Evolutionary conservation across 2,888 invertebrate species (phyloP), one percentile per base, ranked within the genome.

Genomic region (Ellobium chinense): DNA sequence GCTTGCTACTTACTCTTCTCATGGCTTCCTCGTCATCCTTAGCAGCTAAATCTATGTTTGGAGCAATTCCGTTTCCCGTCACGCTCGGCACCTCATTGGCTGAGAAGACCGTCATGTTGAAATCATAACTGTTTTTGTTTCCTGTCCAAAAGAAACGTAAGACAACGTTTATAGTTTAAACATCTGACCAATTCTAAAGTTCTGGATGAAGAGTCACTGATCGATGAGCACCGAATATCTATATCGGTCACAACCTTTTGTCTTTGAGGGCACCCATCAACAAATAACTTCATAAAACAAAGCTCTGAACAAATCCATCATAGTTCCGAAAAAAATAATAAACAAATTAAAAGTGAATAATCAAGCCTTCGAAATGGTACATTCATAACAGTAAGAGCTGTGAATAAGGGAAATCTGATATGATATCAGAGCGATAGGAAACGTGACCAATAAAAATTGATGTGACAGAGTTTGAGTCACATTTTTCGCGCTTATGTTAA

Each of bases 111-210:
- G 76, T 24, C 76, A 66, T 76, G 56, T 31, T 54, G n/a, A 76
- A 21, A 24, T 76, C 76, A 34, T 66, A 76, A 63, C 66, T 56
- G 12, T 63, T 24, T 27, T 76, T 66, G 36, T 56, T 76, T 56
- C 31, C 66, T 76, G 24, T 24, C 14, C 4, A 24, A 60, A 4
- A 36, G 29, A 36, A n/a, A 37, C 1, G 37, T 9, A 58, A 14
- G n/a, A n/a, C n/a, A n/a, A n/a, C n/a, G n/a, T n/a, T n/a, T n/a
- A n/a, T n/a, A n/a, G n/a, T n/a, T 46, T 46, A 46, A 68, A 2
- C 24, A 68, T 4, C n/a, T 2, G 18, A 21, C 36, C 4, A 5
- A 21, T 9, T 18, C 12, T 18, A 1, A 1, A 7, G 1, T 18
- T 3, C 21, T 63, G 7, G 9, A 29, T 27, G 1, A 29, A 29